Base-by-base conservation (phyloP, 2,113 vertebrate species). In the Ploceus nigricollis region DNA sequence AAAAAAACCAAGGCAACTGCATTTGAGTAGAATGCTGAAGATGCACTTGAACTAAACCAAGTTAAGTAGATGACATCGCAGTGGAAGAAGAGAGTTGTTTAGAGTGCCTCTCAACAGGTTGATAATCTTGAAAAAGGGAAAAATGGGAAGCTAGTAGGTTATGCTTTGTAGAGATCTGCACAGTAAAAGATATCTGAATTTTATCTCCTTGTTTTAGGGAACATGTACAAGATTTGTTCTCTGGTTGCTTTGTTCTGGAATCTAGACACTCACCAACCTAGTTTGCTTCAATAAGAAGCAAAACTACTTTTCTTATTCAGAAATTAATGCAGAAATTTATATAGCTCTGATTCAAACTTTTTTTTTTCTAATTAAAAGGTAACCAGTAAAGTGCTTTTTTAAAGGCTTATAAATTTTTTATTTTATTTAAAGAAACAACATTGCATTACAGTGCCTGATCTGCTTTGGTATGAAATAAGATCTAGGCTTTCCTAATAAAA, bases 11-110 rank as follows among this genome's bases (percentile, higher is more conserved):
- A 82, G 88, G 53, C 60, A 90, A 87, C 63, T 72, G 58, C 57
- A 51, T 94, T 94, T 92, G 76, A 96, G 68, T 85, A 39, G 51
- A 96, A 96, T 92, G 78, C 96, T 98, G 96, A 97, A 97, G 78
- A 97, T 96, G 89, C 47, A 81, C 87, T 97, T 94, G 80, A 94
- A 50, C 47, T 90, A 80, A 97, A 96, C 82, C 69, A 95, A 69
- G 90, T 94, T 89, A 94, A 96, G 77, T 44, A 86, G 73, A 70
- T 96, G 92, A 97, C 66, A 81, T 60, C 91, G 42, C 57, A 93
- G 42, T 50, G 82, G 57, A 90, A 92, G 21, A 82, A 22, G 42
- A 68, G 73, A 95, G 88, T 93, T 56, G 90, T 83, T 97, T 73
- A 48, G 69, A 70, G 61, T 20, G 44, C 15, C 25, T 54, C 30